Base-by-base conservation (phyloP, 1,140 invertebrate genomes). In the Cyclargus thomasi region DNA sequence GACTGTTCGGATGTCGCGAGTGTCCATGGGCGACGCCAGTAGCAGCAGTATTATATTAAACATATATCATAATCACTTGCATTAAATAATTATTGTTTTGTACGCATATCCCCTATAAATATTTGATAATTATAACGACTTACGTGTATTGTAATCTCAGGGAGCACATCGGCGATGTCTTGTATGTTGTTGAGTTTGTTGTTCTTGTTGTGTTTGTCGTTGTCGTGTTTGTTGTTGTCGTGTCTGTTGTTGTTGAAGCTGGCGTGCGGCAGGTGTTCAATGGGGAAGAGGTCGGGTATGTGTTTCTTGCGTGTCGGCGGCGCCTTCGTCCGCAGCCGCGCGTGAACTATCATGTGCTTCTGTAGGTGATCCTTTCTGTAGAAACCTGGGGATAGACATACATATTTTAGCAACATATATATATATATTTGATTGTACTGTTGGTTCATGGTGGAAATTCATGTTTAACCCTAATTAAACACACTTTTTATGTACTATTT, bases 351-450 rank as follows among this genome's bases (percentile, higher is more conserved):
- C n/a, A 94, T 92, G 78, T 96, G 95, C 77, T 96, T 96, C 71
- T 94, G 92, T 63, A 97, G 86, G 82, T 97, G 95, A 79, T 97
- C 95, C 74, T 95, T 96, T 17, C 95, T 92, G 83, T 96, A 96
- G 75, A 97, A 97, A 5, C 95, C 95, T 91, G 73, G 0, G 70
- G 64, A 62, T 18, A 62, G 6, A 59, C 18, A 67, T 7, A 68
- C 23, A 63, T 53, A 66, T 63, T 39, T 35, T 21, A 6, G 64
- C 22, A 23, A n/a, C n/a, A n/a, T n/a, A n/a, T n/a, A n/a, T n/a
- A n/a, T n/a, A n/a, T n/a, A n/a, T n/a, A n/a, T n/a, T n/a, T n/a
- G n/a, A n/a, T n/a, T n/a, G n/a, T n/a, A n/a, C n/a, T n/a, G n/a
- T n/a, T n/a, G n/a, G n/a, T n/a, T n/a, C n/a, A n/a, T n/a, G n/a